Evolutionary conservation across 2,888 invertebrate genomes (phyloP), one percentile per base, ranked within the genome.

Genomic region (Aporophyla lueneburgensis): DNA sequence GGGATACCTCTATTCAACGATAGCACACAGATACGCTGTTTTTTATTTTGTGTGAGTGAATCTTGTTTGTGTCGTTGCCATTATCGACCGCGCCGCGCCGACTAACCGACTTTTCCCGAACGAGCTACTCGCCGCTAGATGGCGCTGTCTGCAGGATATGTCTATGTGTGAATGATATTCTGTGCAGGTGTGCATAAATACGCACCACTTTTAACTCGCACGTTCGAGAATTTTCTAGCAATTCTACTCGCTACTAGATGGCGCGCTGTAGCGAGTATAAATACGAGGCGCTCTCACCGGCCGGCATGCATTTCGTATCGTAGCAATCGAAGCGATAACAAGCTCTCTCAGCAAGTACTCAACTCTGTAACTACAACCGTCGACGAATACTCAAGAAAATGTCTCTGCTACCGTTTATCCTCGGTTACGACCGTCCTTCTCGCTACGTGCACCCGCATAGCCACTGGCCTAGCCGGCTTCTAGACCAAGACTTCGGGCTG

Each of bases 401-500:
- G 94, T 92, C 93, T 87, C 84, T 94, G 53, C 85, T 93, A 85
- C 94, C 94, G 56, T 92, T 89, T 74, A 59, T 93, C 0, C 81
- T 93, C 58, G 93, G 91, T 49, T 87, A 90, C 83, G 90, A 92
- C 21, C 76, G 81, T 27, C 90, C 89, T 56, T 7, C n/a, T 71
- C 89, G 86, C 69, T 88, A 88, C 61, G 0, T 65, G 9, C 80
- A 79, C 24, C 67, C 43, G 6, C 89, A 86, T 68, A 88, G 84
- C 67, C 78, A 77, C 62, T 85, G 83, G 85, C 93, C 93, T 7
- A 90, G 87, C 67, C 93, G 93, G 1, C 88, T 96, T 4, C 61
- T 93, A 21, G 94, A 96, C 74, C 96, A 96, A 83, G 93, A 95
- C 27, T 95, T 95, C 82, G 96, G 95, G 0, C 81, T 95, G 77